Conservation (phyloP, 1,140 invertebrate species). For the Scaptomyza pallida region DNA sequence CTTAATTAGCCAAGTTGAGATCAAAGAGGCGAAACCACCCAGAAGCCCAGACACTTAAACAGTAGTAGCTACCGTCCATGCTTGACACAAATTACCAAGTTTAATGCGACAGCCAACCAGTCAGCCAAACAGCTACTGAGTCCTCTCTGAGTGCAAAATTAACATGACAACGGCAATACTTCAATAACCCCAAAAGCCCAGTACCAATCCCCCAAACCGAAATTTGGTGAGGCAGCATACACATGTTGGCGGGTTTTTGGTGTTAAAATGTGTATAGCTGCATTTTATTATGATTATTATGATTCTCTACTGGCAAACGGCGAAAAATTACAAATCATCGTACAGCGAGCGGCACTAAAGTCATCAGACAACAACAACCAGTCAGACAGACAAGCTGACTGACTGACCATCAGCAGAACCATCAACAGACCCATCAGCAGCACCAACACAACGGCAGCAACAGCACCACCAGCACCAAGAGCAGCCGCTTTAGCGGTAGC, state of each 20-base stretch:
- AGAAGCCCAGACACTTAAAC: constrained; percentile 65
- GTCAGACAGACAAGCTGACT: constrained; percentile 7
- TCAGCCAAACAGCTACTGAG: constrained; percentile 41
- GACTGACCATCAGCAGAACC: constrained; percentile 37
- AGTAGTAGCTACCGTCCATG: constrained; percentile 66
- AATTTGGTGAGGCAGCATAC: constrained; percentile 32
- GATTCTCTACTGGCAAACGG: constrained; percentile 71
- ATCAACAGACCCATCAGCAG: constrained; percentile 41
- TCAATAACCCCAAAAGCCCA: constrained; percentile 43
- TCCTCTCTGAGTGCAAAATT: constrained; percentile 47
- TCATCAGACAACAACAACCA: constrained; percentile 64
- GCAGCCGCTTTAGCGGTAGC: constrained; percentile 59
- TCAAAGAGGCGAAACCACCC: constrained; percentile 64
- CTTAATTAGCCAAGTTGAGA: constrained; percentile 65
- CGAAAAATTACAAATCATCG: constrained; percentile 75
- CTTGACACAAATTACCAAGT: constrained; percentile 77
- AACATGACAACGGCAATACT: constrained; percentile 78
- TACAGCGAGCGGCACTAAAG: constrained; percentile 70
- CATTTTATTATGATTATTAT: constrained; percentile 83
- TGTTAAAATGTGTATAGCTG: constrained; percentile 82
- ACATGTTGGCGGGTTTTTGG: constrained; percentile 67
- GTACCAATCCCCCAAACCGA: constrained; percentile 3
- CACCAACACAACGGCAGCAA: constrained; percentile 9
- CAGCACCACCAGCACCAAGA: neutral
- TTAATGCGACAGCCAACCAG: constrained; percentile 63